Evolutionary conservation across 2,888 invertebrate genomes (phyloP).

Genomic region (Mallateleia sp.): DNA sequence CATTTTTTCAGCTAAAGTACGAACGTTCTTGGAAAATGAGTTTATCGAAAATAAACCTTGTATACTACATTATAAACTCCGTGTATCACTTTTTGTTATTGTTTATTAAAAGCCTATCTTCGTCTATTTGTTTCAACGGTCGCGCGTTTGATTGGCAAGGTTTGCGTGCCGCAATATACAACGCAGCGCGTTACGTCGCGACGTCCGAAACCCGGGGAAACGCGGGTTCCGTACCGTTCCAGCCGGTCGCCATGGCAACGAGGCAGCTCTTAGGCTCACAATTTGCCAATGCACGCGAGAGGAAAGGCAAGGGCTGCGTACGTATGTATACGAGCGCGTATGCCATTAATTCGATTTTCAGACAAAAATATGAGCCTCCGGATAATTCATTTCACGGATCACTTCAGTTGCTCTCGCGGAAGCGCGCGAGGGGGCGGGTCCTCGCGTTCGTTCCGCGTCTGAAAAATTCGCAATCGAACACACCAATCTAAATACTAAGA

Average conservation of each 20-base stretch:
- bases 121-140: no score
- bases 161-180: no score
- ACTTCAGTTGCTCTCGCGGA: constrained; percentile 40
- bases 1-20: no score
- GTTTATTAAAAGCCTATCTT: no score
- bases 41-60: no score
- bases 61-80: no score
- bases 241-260: constrained; percentile 71
- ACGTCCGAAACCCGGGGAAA: no score
- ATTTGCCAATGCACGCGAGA: constrained; percentile 69
- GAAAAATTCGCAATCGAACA: constrained; percentile 37
- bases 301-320: constrained; percentile 68
- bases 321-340: constrained; percentile 46
- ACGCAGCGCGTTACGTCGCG: no score
- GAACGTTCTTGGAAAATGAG: no score
- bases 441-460: neutral
- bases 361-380: constrained; percentile 68
- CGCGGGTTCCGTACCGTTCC: no score
- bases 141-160: no score
- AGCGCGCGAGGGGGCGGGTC: neutral
- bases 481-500: constrained; percentile 54
- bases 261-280: constrained; percentile 71
- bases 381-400: constrained; percentile 71
- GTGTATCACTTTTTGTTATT: no score
- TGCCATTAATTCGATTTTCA: constrained; percentile 71